These are phyloP conservation scores for Phrixothrix hirtus DNA, from an alignment of 2,888 invertebrate genomes.

Conservation along the genomic window DNA sequence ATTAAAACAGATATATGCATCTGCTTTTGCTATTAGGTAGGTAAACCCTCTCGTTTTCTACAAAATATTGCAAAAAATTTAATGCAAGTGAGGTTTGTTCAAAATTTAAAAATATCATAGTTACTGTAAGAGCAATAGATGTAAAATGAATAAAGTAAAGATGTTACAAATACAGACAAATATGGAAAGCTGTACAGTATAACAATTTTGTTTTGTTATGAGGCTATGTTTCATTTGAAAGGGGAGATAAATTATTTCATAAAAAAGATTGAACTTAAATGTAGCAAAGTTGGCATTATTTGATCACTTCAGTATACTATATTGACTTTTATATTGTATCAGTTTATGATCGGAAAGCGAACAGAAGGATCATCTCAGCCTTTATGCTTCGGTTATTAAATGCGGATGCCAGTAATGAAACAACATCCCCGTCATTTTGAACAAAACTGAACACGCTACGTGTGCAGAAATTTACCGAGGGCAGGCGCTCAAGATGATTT, in stretches of 20 bases:
- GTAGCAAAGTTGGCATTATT: slow-evolving; percentile 23
- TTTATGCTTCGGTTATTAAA: slow-evolving; percentile 41
- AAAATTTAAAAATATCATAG: too few species aligned
- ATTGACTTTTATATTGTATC: slow-evolving; percentile 29
- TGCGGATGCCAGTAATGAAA: slow-evolving; percentile 47
- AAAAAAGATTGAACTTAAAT: slow-evolving; percentile 9
- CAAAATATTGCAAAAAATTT: too few species aligned
- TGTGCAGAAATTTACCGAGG: slow-evolving; percentile 23
- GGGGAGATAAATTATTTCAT: slow-evolving; percentile 7
- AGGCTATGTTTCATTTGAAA: too few species aligned
- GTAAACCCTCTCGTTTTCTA: too few species aligned
- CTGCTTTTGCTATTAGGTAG: too few species aligned
- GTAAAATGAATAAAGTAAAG: too few species aligned
- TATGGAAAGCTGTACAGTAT: too few species aligned
- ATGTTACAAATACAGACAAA: too few species aligned
- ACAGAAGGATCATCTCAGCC: slow-evolving; percentile 39
- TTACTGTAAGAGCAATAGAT: too few species aligned
- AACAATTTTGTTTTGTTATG: too few species aligned
- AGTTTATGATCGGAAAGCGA: slow-evolving; percentile 35
- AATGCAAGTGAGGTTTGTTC: too few species aligned
- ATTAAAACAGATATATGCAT: too few species aligned
- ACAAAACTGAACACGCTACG: slow-evolving; percentile 45
- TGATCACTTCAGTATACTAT: slow-evolving; percentile 20
- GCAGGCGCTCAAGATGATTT: slow-evolving; percentile 17
- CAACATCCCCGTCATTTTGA: slow-evolving; percentile 46